phyloP scores from a whole-genome alignment of 2,888 invertebrate genomes.

The Bhutanitis thaidina region DNA sequence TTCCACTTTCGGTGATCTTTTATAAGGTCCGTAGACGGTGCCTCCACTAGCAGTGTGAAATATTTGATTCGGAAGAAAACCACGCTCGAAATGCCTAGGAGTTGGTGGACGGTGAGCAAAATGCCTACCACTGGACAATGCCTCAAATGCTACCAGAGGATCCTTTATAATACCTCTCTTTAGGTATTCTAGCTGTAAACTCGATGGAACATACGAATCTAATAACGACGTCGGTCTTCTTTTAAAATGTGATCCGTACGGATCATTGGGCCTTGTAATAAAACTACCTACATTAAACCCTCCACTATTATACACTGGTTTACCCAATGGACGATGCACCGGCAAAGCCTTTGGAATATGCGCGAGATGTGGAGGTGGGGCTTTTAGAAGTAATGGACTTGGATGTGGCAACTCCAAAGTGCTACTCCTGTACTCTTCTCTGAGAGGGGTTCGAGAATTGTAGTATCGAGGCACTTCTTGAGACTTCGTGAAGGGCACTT shows the following conservation, averaged over 20 bases:
- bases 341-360: conserved; percentile 67
- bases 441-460: conserved; percentile 48
- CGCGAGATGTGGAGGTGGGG: conserved; percentile 51
- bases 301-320: conserved; percentile 53
- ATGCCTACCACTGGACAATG: conserved; percentile 51
- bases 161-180: conserved; percentile 67
- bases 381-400: conserved; percentile 53
- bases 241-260: conserved; percentile 43
- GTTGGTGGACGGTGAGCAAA: conserved; percentile 35
- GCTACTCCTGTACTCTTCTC: conserved; percentile 48
- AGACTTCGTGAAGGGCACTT: conserved; percentile 41
- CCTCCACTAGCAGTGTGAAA: conserved; percentile 69
- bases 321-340: conserved; percentile 52
- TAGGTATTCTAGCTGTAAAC: conserved; percentile 70
- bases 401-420: conserved; percentile 57
- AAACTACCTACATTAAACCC: conserved; percentile 38
- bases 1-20: conserved; percentile 58
- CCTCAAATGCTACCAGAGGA: conserved; percentile 62
- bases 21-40: conserved; percentile 65
- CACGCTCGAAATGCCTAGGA: conserved; percentile 62
- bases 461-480: conserved; percentile 56
- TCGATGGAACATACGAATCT: conserved; percentile 82
- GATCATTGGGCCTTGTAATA: conserved; percentile 44
- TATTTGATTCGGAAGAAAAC: conserved; percentile 74
- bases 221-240: conserved; percentile 73